Evolutionary conservation across 1,140 invertebrate species (phyloP), one percentile per base, ranked within the genome.

Genomic region (Drosophila navojoa): DNA sequence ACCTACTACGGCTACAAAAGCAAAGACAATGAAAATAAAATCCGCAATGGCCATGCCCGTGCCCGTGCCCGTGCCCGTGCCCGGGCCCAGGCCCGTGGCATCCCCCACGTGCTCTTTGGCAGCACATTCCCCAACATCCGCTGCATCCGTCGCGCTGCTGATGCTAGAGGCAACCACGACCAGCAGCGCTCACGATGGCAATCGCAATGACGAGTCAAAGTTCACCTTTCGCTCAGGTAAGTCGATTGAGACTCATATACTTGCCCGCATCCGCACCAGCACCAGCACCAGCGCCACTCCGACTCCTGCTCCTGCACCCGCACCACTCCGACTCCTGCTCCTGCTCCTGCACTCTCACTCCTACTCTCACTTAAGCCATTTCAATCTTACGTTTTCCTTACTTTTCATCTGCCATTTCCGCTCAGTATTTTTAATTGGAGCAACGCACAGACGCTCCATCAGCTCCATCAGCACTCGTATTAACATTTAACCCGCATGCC

Each of bases 151-250:
- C 22, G 81, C 81, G 25, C 66, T 87, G 49, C 60, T 82, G 50
- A 68, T 66, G 60, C 84, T 87, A 22, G 84, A 81, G 64, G 61
- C 81, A 29, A 54, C 59, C 38, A 45, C 59, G 29, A 22, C 54
- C 15, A 38, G 9, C 74, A 75, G 67, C 69, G 66, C 19, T 63
- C 62, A 77, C 11, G 90, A 90, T 77, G 90, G 84, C 59, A 91
- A 90, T 90, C 84, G 73, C 49, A 91, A 90, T 74, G 74, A 80
- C 63, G 84, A 82, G 55, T 78, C 64, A 69, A 86, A 78, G 81
- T 82, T 81, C 64, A 68, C 40, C 25, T 50, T 78, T 57, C 67
- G 50, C 25, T 5, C 85, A 85, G 81, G 86, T 90, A 89, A 85
- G 80, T 78, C 66, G 35, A 63, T 57, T 57, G 40, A 55, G 54